These are phyloP conservation scores for Pantelozetes paolii DNA, from an alignment of 2,888 invertebrate genomes.

Conservation along the genomic window DNA sequence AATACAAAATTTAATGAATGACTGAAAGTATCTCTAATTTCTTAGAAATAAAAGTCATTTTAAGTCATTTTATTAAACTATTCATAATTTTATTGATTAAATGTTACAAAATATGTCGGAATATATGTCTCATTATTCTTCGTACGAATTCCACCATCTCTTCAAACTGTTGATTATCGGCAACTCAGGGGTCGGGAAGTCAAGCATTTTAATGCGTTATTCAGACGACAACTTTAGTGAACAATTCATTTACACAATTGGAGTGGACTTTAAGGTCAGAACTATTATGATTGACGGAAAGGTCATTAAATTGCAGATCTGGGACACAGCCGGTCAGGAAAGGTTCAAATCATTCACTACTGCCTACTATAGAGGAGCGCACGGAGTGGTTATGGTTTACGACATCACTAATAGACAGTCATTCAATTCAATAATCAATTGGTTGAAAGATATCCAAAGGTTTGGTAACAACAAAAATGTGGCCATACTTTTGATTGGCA, in stretches of 20 bases:
- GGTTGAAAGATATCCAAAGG: constrained; percentile 20
- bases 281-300: neutral
- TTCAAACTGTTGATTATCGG: constrained; percentile 11
- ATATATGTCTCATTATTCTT: neutral
- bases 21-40: too few species aligned
- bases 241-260: constrained; percentile 24
- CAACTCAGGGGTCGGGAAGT: constrained; percentile 26
- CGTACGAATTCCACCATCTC: neutral
- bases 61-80: too few species aligned
- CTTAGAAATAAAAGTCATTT: too few species aligned
- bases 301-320: constrained; percentile 11
- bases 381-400: constrained; percentile 11
- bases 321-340: constrained; percentile 31
- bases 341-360: constrained; percentile 19
- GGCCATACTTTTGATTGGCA: constrained; percentile 1
- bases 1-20: too few species aligned
- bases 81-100: too few species aligned
- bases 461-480: neutral
- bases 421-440: constrained; percentile 7
- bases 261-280: constrained; percentile 20
- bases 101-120: too few species aligned
- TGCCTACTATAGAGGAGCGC: constrained; percentile 23
- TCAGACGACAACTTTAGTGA: constrained; percentile 2
- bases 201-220: constrained; percentile 31
- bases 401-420: constrained; percentile 27